Evolutionary conservation across 92 coral and sea anemone species (phyloP).

Genomic region (Isaurus tuberculatus): DNA sequence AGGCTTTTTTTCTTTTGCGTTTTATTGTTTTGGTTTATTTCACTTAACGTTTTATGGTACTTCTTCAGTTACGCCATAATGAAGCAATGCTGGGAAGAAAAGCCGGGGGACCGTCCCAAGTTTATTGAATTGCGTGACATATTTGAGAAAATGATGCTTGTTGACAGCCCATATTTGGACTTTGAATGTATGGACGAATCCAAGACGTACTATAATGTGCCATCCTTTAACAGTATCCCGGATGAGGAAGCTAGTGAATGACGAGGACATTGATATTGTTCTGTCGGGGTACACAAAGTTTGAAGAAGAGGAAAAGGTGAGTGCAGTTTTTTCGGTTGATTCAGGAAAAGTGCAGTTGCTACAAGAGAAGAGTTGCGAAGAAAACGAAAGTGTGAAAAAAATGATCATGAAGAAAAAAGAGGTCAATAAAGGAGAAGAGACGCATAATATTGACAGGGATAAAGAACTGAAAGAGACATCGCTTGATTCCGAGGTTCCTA

Average conservation of each 20-base stretch:
- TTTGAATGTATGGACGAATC: constrained; percentile 79
- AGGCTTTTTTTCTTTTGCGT: too few species aligned
- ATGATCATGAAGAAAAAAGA: neutral
- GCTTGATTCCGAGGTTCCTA: neutral
- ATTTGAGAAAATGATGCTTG: constrained; percentile 82
- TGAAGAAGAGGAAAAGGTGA: neutral
- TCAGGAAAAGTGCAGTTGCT: neutral
- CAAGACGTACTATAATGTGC: constrained; percentile 82
- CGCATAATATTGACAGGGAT: neutral
- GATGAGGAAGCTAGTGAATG: constrained; percentile 44
- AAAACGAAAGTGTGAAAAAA: constrained; percentile 3
- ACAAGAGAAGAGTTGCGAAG: neutral
- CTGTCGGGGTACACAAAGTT: constrained; percentile 11
- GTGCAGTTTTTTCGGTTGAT: neutral
- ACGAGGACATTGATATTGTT: constrained; percentile 42
- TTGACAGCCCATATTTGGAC: constrained; percentile 85
- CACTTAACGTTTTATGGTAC: neutral
- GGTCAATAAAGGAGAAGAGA: neutral
- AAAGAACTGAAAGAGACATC: neutral
- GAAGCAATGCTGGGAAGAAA: constrained; percentile 77
- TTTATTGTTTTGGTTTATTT: too few species aligned
- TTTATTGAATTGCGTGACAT: constrained; percentile 60
- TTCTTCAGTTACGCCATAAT: constrained; percentile 67
- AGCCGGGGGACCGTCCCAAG: constrained; percentile 72
- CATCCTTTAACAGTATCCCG: constrained; percentile 78